A percentile compares a stretch with the other conserved stretches of the same genome.
phyloP scores from a whole-genome alignment of 37 sponge, comb jelly and placozoan species.

The Halisarca cf. caerulea region DNA sequence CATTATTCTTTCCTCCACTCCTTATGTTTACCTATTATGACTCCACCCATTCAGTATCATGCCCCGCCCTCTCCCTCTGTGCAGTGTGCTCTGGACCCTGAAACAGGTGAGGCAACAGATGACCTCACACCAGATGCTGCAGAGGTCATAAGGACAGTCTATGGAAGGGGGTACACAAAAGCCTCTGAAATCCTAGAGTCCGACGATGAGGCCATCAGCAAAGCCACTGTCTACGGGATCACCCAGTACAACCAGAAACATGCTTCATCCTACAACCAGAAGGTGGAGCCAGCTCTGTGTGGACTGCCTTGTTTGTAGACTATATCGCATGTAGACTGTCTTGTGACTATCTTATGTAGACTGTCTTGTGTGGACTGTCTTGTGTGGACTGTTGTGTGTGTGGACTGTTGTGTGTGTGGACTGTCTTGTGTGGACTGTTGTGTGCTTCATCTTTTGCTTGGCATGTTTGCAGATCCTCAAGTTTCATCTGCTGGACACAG shows the following conservation, averaged over 20 bases:
- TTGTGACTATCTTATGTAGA: too few species aligned
- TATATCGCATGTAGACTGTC: too few species aligned
- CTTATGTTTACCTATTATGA: too few species aligned
- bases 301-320: too few species aligned
- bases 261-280: slow-evolving; percentile 16
- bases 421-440: too few species aligned
- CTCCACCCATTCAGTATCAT: background rate
- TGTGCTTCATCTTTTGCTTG: too few species aligned
- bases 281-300: too few species aligned
- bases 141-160: background rate
- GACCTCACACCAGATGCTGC: background rate
- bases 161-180: background rate
- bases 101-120: slow-evolving; percentile 8
- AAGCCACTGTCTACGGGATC: slow-evolving; percentile 7
- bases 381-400: too few species aligned
- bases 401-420: too few species aligned
- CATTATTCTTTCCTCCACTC: too few species aligned
- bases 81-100: slow-evolving; percentile 9
- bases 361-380: too few species aligned
- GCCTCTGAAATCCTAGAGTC: slow-evolving; percentile 11
- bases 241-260: slow-evolving; percentile 4
- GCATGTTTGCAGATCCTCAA: slow-evolving; percentile 39
- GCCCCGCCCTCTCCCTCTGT: background rate
- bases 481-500: slow-evolving; percentile 66
- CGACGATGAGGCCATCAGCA: slow-evolving; percentile 12